These are phyloP conservation scores for Stenolophus ochropezus DNA, from an alignment of 2,888 invertebrate genomes.

Conservation along the genomic window DNA sequence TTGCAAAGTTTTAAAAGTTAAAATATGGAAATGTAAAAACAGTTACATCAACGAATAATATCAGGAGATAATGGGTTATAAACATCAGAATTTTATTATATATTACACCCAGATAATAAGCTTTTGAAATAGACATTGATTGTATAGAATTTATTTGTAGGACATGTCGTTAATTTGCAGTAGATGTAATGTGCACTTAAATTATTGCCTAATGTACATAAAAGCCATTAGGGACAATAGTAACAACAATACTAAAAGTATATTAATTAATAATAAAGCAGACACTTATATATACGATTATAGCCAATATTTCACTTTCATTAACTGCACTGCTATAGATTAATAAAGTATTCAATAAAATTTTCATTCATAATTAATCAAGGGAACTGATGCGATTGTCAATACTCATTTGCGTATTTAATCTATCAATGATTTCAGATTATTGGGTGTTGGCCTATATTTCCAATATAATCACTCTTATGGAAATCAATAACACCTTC, in stretches of 20 bases:
- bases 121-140: no score
- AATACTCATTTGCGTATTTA: slow-evolving; percentile 31
- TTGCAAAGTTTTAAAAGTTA: no score
- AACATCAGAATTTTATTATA: no score
- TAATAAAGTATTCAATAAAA: background rate
- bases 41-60: no score
- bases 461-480: background rate
- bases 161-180: background rate
- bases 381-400: slow-evolving; percentile 7
- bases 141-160: background rate
- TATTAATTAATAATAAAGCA: background rate
- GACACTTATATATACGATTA: background rate
- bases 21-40: no score
- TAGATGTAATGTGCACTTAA: background rate
- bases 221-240: background rate
- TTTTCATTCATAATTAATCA: slow-evolving; percentile 14
- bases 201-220: background rate
- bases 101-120: no score
- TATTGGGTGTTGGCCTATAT: slow-evolving; percentile 10
- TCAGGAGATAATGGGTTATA: no score
- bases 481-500: background rate
- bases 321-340: slow-evolving; percentile 2
- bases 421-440: slow-evolving; percentile 12
- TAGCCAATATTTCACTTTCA: background rate
- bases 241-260: background rate